These are phyloP conservation scores for Etheostoma perlongum DNA, from an alignment of 2,797 vertebrate species.

Conservation along the genomic window DNA sequence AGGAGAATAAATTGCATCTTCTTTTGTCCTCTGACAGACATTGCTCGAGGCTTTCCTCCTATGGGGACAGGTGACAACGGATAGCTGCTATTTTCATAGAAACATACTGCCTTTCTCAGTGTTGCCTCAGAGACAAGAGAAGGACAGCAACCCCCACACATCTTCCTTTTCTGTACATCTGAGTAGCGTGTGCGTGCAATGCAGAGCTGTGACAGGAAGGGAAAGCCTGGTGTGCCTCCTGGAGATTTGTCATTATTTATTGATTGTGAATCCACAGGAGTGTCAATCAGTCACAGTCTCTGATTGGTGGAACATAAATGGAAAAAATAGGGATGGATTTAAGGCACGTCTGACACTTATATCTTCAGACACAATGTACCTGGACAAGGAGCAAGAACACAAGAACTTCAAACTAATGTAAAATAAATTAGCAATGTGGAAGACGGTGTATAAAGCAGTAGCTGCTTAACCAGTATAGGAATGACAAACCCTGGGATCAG, in stretches of 20 bases:
- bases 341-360: constrained; percentile 41
- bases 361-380: constrained; percentile 44
- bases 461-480: constrained; percentile 15
- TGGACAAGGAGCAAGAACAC: constrained; percentile 41
- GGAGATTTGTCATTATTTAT: constrained; percentile 70
- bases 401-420: constrained; percentile 41
- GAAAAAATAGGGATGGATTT: constrained; percentile 43
- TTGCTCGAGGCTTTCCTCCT: constrained; percentile 62
- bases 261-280: constrained; percentile 59
- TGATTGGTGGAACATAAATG: constrained; percentile 38
- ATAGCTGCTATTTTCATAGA: constrained; percentile 59
- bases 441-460: constrained; percentile 9
- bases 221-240: constrained; percentile 49
- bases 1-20: constrained; percentile 57
- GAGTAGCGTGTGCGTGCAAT: constrained; percentile 26
- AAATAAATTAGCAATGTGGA: constrained; percentile 34
- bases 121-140: constrained; percentile 24
- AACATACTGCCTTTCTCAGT: constrained; percentile 40
- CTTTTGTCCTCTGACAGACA: constrained; percentile 67
- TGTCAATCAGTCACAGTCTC: constrained; percentile 41
- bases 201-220: constrained; percentile 31
- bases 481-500: background rate
- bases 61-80: constrained; percentile 61
- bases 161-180: constrained; percentile 31
- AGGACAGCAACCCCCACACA: constrained; percentile 15